Percentiles rank a stretch among this genome's conserved stretches.
phyloP scores from a whole-genome alignment of 1,140 invertebrate species.

The Orchestia grillus region DNA sequence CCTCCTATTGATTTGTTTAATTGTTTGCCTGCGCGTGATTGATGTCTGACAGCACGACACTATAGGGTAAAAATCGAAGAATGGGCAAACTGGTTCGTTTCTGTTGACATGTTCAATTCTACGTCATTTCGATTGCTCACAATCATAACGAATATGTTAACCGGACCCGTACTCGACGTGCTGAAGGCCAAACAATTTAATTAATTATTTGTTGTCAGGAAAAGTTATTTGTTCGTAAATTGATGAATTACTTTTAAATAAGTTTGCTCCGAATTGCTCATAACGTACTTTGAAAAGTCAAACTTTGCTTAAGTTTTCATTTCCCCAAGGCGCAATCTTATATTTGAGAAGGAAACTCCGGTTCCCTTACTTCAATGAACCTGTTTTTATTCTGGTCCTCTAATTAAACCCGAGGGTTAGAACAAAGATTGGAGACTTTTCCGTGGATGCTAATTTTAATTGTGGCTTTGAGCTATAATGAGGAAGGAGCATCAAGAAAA shows the following conservation, averaged over 20 bases:
- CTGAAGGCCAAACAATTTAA: no score
- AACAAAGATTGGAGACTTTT: background rate
- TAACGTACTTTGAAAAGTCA: background rate
- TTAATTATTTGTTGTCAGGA: no score
- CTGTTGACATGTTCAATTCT: no score
- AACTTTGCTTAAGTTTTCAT: background rate
- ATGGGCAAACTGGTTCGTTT: no score
- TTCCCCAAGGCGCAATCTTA: background rate
- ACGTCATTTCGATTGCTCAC: no score
- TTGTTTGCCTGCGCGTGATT: no score
- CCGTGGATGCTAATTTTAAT: background rate
- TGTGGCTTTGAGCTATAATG: background rate
- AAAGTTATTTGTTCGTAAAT: no score
- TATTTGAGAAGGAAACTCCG: background rate
- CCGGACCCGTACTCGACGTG: no score
- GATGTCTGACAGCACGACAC: no score
- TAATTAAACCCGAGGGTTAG: background rate
- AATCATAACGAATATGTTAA: no score
- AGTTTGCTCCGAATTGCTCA: background rate
- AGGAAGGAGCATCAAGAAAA: background rate
- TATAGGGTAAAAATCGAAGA: no score
- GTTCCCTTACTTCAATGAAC: background rate
- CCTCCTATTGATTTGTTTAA: no score
- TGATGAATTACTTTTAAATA: background rate
- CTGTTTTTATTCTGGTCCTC: background rate